Conservation (phyloP, 2,797 vertebrate species). For the Sternarchorhynchus goeldii region DNA sequence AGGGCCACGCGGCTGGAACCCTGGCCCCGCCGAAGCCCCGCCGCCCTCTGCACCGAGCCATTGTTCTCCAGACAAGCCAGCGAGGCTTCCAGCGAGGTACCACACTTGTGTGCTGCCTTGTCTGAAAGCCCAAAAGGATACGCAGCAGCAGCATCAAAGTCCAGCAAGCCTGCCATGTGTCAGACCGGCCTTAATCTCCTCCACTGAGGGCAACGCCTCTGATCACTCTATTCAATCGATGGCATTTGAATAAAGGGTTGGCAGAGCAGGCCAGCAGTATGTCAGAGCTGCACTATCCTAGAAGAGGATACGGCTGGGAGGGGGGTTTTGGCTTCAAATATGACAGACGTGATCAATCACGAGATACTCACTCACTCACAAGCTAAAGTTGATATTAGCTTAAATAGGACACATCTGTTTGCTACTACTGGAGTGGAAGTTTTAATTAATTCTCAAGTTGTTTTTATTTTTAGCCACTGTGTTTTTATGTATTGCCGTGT, state of each 20-base stretch:
- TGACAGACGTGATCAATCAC: slow-evolving; percentile 75
- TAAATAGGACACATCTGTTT: slow-evolving; percentile 88
- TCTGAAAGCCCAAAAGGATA: slow-evolving; percentile 57
- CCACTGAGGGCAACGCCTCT: slow-evolving; percentile 78
- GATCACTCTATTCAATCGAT: slow-evolving; percentile 81
- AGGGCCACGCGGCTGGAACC: slow-evolving; percentile 71
- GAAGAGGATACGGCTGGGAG: slow-evolving; percentile 67
- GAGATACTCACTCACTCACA: slow-evolving; percentile 79
- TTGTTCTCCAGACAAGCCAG: slow-evolving; percentile 83
- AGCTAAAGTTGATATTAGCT: slow-evolving; percentile 82
- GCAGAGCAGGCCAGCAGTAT: slow-evolving; percentile 73
- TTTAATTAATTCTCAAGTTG: slow-evolving; percentile 83
- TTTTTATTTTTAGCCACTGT: slow-evolving; percentile 81
- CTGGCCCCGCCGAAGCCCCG: slow-evolving; percentile 73
- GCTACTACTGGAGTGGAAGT: slow-evolving; percentile 78
- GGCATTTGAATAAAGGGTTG: slow-evolving; percentile 80
- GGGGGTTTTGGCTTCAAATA: slow-evolving; percentile 37
- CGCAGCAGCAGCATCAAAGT: slow-evolving; percentile 78
- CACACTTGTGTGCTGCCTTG: slow-evolving; percentile 67
- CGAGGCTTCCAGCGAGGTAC: slow-evolving; percentile 77
- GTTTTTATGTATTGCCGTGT: slow-evolving; percentile 71
- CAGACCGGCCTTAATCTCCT: slow-evolving; percentile 78
- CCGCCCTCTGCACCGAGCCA: slow-evolving; percentile 83
- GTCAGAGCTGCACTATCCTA: slow-evolving; percentile 65
- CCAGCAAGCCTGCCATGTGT: slow-evolving; percentile 80